A percentile compares a stretch with the other conserved stretches of the same genome.
Conservation (phyloP, 30 jellyfish, hydroid and myxozoan genomes). For the Cassiopea xamachana region DNA sequence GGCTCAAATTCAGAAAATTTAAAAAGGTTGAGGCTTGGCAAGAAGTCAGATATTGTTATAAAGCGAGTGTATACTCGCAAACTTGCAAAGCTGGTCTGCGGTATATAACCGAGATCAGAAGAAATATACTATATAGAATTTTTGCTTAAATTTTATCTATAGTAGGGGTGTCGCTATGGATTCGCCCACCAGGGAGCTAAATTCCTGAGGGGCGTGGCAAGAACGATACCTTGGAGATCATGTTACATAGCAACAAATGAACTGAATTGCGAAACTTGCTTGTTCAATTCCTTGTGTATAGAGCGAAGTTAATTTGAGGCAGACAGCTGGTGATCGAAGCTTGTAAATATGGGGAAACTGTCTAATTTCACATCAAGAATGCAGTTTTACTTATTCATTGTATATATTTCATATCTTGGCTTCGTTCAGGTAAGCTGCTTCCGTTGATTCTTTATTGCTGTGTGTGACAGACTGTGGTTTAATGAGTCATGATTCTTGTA, state of each 20-base stretch:
- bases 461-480: not conserved
- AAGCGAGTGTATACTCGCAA: too few species aligned
- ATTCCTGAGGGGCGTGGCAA: too few species aligned
- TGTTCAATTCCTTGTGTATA: not conserved
- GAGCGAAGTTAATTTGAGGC: not conserved
- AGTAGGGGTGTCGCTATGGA: too few species aligned
- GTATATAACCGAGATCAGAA: too few species aligned
- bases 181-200: too few species aligned
- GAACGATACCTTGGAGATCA: not conserved
- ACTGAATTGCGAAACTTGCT: not conserved
- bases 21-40: too few species aligned
- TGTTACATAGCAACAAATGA: not conserved
- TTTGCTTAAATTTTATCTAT: too few species aligned
- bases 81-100: too few species aligned
- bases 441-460: not conserved
- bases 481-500: not conserved
- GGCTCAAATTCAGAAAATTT: too few species aligned
- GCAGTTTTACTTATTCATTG: not conserved
- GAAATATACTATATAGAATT: too few species aligned
- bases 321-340: not conserved
- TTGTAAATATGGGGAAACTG: constrained; percentile 22
- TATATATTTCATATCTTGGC: not conserved
- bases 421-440: constrained; percentile 41
- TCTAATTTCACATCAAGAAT: not conserved
- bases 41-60: too few species aligned